phyloP scores from a whole-genome alignment of 2,797 vertebrate species.

The Dromococcyx pavoninus region DNA sequence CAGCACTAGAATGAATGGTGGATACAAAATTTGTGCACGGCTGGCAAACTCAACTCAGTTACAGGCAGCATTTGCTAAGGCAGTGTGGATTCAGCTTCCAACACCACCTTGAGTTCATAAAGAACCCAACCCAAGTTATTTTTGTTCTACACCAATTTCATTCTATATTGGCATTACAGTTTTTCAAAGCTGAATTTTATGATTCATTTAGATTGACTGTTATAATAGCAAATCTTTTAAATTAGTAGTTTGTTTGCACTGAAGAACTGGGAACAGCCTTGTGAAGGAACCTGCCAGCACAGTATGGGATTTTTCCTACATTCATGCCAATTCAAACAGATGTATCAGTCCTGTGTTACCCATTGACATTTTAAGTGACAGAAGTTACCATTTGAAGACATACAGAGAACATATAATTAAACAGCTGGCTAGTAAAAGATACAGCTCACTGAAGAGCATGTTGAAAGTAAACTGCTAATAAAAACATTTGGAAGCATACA shows the following conservation, averaged over 20 bases:
- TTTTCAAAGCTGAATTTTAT: background rate
- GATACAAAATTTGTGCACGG: accelerated
- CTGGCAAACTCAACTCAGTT: background rate
- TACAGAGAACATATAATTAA: conserved; percentile 29
- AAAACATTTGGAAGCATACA: background rate
- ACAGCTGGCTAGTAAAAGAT: conserved; percentile 1
- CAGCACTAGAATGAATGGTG: background rate
- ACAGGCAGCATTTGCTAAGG: background rate
- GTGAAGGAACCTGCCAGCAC: background rate
- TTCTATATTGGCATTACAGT: background rate
- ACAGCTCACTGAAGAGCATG: background rate
- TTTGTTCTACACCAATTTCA: background rate
- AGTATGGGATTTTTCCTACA: background rate
- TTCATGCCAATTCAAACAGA: conserved; percentile 24
- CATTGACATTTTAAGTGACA: conserved; percentile 37
- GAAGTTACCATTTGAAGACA: conserved; percentile 22
- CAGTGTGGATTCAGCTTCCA: background rate
- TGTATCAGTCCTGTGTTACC: background rate
- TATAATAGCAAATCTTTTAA: background rate
- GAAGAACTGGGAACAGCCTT: background rate
- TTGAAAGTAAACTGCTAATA: conserved; percentile 33
- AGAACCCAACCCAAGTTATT: background rate
- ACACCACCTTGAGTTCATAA: background rate
- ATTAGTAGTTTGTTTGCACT: conserved; percentile 2
- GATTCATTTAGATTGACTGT: background rate